Base-by-base conservation (phyloP, 2,888 invertebrate species). In the Tenthredo scrophulariae region DNA sequence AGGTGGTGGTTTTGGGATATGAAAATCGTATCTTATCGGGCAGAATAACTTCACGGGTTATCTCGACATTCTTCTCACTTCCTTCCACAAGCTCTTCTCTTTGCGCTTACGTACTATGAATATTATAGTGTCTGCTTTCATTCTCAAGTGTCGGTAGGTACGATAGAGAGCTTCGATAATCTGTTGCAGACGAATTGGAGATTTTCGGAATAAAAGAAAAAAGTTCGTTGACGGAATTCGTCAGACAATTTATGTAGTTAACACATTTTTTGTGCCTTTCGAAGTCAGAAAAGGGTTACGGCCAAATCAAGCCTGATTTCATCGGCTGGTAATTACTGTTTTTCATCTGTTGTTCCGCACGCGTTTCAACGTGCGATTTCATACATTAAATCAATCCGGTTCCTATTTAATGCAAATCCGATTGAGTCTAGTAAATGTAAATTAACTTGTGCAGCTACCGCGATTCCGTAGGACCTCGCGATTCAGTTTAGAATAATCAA, bases 401-500 rank as follows among this genome's bases (percentile, higher is more conserved):
- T 65, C 62, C 80, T 80, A 80, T 80, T 40, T 58, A 33, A 80
- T 80, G 80, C 80, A 80, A 62, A 80, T 80, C 33, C 62, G 80
- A 80, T 80, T 62, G 80, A 80, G n/a, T 62, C 40, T 62, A 65
- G 80, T n/a, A n/a, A 80, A 80, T 80, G 80, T 43, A 80, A 80
- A 80, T 80, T 62, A 80, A 62, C 80, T 40, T 65, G 77, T 80
- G 80, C 62, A 80, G 37, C 80, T 62, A 77, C 77, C 62, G 62
- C 62, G 62, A 65, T 80, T 22, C 43, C 80, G 62, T 18, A 62
- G 80, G 40, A 40, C 62, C 13, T 40, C 62, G 80, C 37, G 62
- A 80, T 40, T 80, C 58, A 22, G 80, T 80, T 80, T 80, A 80
- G 62, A 80, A 80, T 80, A 80, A 80, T 80, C 40, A 62, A 80